Evolutionary conservation across 35 echinoderm and acorn worm species (phyloP).

Genomic region (Lytechinus variegatus): DNA sequence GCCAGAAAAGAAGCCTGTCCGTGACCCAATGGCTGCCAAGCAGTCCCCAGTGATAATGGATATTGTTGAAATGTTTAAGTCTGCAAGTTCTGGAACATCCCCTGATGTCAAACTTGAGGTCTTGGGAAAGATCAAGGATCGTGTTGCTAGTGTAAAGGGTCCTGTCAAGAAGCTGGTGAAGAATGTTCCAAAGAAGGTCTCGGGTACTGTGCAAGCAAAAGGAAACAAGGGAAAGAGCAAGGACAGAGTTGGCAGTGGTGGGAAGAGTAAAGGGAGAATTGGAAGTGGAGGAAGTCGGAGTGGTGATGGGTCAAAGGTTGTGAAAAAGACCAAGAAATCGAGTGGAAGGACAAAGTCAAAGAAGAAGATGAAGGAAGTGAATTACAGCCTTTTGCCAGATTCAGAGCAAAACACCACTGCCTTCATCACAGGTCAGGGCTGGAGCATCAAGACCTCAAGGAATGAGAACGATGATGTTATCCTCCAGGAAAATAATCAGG

Average conservation of each 20-base stretch:
- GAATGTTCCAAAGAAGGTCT: slow-evolving; percentile 35
- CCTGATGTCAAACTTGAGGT: background rate
- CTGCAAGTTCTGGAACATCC: slow-evolving; percentile 19
- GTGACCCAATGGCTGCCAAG: slow-evolving; percentile 46
- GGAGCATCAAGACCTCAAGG: slow-evolving; percentile 86
- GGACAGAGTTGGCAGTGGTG: slow-evolving; percentile 27
- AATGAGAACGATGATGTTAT: slow-evolving; percentile 88
- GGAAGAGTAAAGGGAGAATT: slow-evolving; percentile 7
- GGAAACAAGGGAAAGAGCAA: slow-evolving; percentile 17
- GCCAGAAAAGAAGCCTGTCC: background rate
- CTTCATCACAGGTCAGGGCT: slow-evolving; percentile 93
- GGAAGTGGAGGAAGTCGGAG: slow-evolving; percentile 58
- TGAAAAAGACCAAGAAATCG: slow-evolving; percentile 57
- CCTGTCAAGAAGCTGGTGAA: slow-evolving; percentile 15
- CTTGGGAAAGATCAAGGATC: slow-evolving; percentile 48
- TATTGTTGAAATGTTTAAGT: slow-evolving; percentile 67
- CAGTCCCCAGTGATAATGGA: slow-evolving; percentile 80
- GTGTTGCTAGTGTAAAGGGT: slow-evolving; percentile 45
- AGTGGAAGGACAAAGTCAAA: slow-evolving; percentile 25
- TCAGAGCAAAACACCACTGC: slow-evolving; percentile 80
- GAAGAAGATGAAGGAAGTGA: slow-evolving; percentile 15
- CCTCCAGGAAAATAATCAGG: slow-evolving; percentile 36
- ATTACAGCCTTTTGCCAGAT: slow-evolving; percentile 73
- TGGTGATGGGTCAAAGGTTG: background rate
- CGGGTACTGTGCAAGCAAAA: background rate